Evolutionary conservation across 2,888 invertebrate genomes (phyloP).

Genomic region (Phalera bucephala): DNA sequence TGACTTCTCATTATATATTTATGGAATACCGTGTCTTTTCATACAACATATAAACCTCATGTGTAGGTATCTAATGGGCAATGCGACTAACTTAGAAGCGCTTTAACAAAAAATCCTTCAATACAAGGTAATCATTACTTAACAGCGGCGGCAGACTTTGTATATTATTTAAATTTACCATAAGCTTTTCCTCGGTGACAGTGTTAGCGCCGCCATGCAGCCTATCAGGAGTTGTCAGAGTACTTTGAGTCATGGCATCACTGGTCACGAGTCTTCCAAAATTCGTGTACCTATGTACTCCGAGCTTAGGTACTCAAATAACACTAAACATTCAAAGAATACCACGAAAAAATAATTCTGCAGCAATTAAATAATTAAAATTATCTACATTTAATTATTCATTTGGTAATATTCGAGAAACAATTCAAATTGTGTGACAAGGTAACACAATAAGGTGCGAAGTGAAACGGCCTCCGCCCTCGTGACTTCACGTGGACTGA

Average conservation of each 20-base stretch:
- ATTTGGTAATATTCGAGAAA: not conserved
- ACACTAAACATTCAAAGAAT: too few species aligned
- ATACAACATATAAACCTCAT: too few species aligned
- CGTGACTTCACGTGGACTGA: constrained; percentile 68
- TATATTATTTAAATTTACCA: too few species aligned
- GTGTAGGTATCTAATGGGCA: too few species aligned
- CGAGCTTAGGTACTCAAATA: not conserved
- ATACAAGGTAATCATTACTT: too few species aligned
- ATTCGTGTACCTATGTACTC: not conserved
- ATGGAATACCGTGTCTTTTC: too few species aligned
- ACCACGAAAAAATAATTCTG: not conserved
- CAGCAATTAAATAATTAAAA: constrained; percentile 4
- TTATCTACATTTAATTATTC: not conserved
- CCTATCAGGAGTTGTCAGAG: constrained; percentile 54
- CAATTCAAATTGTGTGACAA: constrained; percentile 16
- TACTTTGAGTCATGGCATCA: constrained; percentile 74
- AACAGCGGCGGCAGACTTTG: too few species aligned
- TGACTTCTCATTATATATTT: too few species aligned
- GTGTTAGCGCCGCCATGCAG: constrained; percentile 59
- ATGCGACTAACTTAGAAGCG: too few species aligned
- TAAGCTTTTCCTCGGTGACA: constrained; percentile 73
- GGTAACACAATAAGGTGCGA: constrained; percentile 24
- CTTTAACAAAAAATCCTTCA: too few species aligned
- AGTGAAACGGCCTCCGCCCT: constrained; percentile 41
- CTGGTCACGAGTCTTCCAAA: constrained; percentile 26